phyloP scores from a whole-genome alignment of 2,888 invertebrate genomes.

The Agonopterix alstromeriana region DNA sequence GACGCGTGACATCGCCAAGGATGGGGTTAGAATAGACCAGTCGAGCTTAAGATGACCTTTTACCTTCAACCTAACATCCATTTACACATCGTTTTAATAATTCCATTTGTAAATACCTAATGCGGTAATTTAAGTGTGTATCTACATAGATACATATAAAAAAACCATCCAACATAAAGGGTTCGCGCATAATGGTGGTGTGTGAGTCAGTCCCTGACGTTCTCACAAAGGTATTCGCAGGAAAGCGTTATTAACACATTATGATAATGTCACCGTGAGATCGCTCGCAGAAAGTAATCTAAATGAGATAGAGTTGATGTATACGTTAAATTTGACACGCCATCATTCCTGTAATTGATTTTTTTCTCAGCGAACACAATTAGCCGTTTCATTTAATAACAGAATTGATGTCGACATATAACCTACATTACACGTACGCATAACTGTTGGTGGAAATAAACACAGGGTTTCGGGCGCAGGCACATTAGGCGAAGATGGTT shows the following conservation, averaged over 20 bases:
- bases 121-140: no score
- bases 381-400: conserved; percentile 49
- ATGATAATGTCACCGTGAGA: conserved; percentile 61
- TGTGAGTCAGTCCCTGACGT: conserved; percentile 59
- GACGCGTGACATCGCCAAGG: conserved; percentile 32
- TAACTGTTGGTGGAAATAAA: conserved; percentile 69
- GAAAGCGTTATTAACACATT: conserved; percentile 59
- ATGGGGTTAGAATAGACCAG: conserved; percentile 33
- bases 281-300: conserved; percentile 23
- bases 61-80: conserved; percentile 38
- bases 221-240: conserved; percentile 63
- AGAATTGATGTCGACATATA: conserved; percentile 60
- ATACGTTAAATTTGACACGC: conserved; percentile 38
- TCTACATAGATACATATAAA: conserved; percentile 7
- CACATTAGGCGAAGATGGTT: conserved; percentile 43
- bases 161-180: conserved; percentile 39
- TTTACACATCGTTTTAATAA: no score
- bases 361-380: conserved; percentile 39
- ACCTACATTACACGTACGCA: conserved; percentile 65
- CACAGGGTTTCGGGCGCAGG: conserved; percentile 56
- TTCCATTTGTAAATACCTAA: no score
- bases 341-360: conserved; percentile 38
- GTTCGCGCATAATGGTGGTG: conserved; percentile 38
- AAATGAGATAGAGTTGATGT: conserved; percentile 25
- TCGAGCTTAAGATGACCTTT: conserved; percentile 31